phyloP scores from a whole-genome alignment of 2,888 invertebrate species.

The Linyphia triangularis region DNA sequence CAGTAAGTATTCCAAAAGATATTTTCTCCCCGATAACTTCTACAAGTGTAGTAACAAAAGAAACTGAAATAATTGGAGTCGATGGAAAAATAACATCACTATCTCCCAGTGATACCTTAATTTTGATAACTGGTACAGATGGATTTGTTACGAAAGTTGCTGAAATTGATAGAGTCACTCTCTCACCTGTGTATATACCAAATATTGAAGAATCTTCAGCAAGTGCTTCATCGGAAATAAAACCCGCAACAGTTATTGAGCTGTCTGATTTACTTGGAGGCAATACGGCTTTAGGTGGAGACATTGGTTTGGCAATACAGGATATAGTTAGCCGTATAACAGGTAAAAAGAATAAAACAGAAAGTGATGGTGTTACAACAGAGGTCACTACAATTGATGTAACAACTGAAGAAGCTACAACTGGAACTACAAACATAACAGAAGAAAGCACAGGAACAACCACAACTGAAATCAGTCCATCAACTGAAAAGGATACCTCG shows the following conservation, averaged over 20 bases:
- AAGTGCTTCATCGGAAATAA: slow-evolving; percentile 62
- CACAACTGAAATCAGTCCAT: background rate
- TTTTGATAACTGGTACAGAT: slow-evolving; percentile 72
- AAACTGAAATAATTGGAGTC: slow-evolving; percentile 68
- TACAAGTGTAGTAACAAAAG: slow-evolving; percentile 55
- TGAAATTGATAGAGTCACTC: slow-evolving; percentile 46
- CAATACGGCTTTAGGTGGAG: slow-evolving; percentile 76
- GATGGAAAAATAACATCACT: slow-evolving; percentile 68
- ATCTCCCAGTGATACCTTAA: slow-evolving; percentile 53
- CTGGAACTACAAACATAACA: background rate
- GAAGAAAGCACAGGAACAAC: slow-evolving; percentile 8
- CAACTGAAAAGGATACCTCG: background rate
- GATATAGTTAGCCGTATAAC: slow-evolving; percentile 77
- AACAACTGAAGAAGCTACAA: slow-evolving; percentile 32
- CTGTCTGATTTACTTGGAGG: slow-evolving; percentile 77
- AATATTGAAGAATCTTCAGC: slow-evolving; percentile 5
- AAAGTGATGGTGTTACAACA: slow-evolving; percentile 11
- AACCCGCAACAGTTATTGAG: slow-evolving; percentile 77
- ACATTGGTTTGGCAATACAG: slow-evolving; percentile 77
- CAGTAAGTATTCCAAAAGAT: background rate
- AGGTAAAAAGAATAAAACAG: slow-evolving; percentile 72
- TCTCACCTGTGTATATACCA: slow-evolving; percentile 58
- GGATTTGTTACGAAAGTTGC: slow-evolving; percentile 68
- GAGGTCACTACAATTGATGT: slow-evolving; percentile 27
- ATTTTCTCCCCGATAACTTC: slow-evolving; percentile 43